Conservation (phyloP, 1,140 invertebrate species). For the Macrosteles quadrilineatus region DNA sequence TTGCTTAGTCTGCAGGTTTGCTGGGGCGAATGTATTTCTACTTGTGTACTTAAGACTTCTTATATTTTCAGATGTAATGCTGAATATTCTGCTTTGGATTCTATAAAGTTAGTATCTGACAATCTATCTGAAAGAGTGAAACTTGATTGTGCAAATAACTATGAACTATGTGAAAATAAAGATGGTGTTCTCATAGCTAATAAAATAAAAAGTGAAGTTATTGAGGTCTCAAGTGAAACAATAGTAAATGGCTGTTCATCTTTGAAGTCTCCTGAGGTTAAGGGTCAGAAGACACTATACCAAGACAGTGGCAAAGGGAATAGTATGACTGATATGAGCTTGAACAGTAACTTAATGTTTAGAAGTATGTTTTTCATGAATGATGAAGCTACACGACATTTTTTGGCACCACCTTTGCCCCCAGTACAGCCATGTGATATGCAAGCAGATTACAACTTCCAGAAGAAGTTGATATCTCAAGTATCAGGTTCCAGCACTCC, state of each 20-base stretch:
- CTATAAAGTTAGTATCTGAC: slow-evolving; percentile 40
- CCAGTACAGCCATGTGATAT: slow-evolving; percentile 39
- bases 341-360: slow-evolving; percentile 44
- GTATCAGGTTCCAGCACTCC: neutral
- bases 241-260: too few relatives aligned
- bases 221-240: too few relatives aligned
- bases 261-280: too few relatives aligned
- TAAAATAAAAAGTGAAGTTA: neutral
- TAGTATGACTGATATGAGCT: slow-evolving; percentile 27
- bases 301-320: neutral
- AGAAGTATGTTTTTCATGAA: slow-evolving; percentile 47
- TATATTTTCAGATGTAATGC: slow-evolving; percentile 40
- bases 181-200: slow-evolving; percentile 10
- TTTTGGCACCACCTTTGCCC: slow-evolving; percentile 43
- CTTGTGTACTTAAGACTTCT: too few relatives aligned
- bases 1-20: too few relatives aligned
- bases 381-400: slow-evolving; percentile 44
- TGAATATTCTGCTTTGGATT: slow-evolving; percentile 37
- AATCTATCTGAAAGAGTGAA: slow-evolving; percentile 41
- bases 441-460: slow-evolving; percentile 32
- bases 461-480: slow-evolving; percentile 33
- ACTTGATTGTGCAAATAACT: slow-evolving; percentile 33
- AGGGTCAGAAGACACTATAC: neutral
- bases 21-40: too few relatives aligned
- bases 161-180: slow-evolving; percentile 29